Percentiles rank a stretch among this genome's conserved stretches.
Evolutionary conservation across 2,113 vertebrate genomes (phyloP).

Genomic region (Fregetta grallaria): DNA sequence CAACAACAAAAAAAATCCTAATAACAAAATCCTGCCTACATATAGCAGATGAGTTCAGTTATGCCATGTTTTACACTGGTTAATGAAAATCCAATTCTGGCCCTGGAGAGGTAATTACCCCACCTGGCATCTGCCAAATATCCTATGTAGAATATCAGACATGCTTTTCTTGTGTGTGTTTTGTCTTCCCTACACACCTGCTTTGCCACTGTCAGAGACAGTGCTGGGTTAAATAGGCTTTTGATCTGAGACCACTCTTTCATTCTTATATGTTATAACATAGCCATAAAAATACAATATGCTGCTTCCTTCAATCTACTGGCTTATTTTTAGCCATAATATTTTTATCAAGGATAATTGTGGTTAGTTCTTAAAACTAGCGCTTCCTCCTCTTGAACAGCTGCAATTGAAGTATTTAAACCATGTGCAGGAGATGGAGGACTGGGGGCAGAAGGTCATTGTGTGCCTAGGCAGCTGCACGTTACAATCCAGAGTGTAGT

Average conservation of each 20-base stretch:
- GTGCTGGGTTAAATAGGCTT: background rate
- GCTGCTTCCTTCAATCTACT: background rate
- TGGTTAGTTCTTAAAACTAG: background rate
- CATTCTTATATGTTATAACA: accelerated
- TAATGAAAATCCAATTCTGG: background rate
- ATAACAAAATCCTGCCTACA: background rate
- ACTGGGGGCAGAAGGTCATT: background rate
- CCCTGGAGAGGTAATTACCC: background rate
- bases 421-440: background rate
- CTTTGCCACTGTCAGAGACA: background rate
- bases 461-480: background rate
- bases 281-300: background rate
- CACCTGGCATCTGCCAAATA: background rate
- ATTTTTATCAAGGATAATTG: background rate
- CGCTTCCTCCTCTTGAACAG: background rate
- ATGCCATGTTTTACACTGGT: background rate
- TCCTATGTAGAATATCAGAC: background rate
- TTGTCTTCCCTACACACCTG: background rate
- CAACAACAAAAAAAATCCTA: background rate
- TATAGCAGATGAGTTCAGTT: background rate
- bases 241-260: background rate
- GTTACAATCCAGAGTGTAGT: background rate
- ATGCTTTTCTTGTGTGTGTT: background rate
- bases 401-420: background rate
- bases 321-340: background rate